Percentiles rank a stretch among this genome's conserved stretches.
These are phyloP conservation scores for Aphrocallistes beatrix DNA, from an alignment of 37 sponge, comb jelly and placozoan genomes.

Conservation along the genomic window DNA sequence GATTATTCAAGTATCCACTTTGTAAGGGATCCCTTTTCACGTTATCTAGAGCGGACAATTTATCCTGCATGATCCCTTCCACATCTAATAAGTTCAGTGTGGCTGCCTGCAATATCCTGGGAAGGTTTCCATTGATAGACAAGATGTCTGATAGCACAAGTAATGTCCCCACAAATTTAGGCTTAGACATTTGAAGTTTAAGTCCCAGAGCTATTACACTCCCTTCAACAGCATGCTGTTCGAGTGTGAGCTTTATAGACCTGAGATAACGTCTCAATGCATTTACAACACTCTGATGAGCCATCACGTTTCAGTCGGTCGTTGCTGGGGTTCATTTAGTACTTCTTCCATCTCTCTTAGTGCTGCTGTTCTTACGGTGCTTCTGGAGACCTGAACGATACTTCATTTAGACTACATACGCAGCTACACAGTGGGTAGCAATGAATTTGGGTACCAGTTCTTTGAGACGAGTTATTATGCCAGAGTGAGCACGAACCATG, in stretches of 20 bases:
- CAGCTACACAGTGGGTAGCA: constrained; percentile 35
- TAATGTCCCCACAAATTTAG: neutral
- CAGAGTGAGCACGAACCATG: constrained; percentile 19
- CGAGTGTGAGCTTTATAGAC: constrained; percentile 13
- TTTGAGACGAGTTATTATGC: constrained; percentile 18
- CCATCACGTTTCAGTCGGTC: constrained; percentile 29
- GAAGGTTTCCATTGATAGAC: constrained; percentile 1
- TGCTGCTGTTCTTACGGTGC: constrained; percentile 15
- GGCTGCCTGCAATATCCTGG: neutral
- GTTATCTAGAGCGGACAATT: neutral
- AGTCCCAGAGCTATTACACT: constrained; percentile 34
- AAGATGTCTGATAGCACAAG: constrained; percentile 16
- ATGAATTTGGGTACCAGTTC: neutral
- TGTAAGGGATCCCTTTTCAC: neutral
- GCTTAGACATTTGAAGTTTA: neutral
- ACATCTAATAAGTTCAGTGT: constrained; percentile 6
- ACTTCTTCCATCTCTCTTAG: constrained; percentile 24
- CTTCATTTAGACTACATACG: constrained; percentile 18
- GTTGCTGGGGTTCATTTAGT: constrained; percentile 31
- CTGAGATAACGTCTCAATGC: constrained; percentile 16
- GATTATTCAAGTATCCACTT: neutral
- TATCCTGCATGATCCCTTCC: neutral
- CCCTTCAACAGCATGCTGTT: constrained; percentile 28
- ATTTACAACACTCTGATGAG: constrained; percentile 30
- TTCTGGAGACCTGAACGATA: constrained; percentile 19